These are phyloP conservation scores for Pecten maximus DNA, from an alignment of 2,888 invertebrate genomes.

Conservation along the genomic window DNA sequence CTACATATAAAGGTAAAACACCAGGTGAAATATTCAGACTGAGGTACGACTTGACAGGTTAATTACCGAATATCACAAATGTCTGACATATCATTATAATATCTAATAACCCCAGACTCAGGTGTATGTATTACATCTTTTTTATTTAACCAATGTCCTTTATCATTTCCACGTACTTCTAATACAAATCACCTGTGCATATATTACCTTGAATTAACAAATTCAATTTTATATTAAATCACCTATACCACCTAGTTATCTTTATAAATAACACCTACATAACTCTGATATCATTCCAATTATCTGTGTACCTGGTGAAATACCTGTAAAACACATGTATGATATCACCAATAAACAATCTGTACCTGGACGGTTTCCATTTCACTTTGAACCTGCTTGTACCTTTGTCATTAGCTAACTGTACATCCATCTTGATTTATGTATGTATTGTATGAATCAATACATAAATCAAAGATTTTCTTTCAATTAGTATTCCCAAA, in stretches of 20 bases:
- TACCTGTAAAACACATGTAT: constrained; percentile 7
- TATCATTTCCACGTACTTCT: background rate
- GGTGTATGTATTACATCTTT: background rate
- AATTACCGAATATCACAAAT: constrained; percentile 27
- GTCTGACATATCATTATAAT: constrained; percentile 32
- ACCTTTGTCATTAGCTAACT: background rate
- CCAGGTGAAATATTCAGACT: constrained; percentile 25
- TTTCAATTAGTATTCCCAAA: background rate
- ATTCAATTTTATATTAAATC: constrained; percentile 35
- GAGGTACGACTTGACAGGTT: constrained; percentile 26
- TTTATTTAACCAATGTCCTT: background rate
- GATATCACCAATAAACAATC: constrained; percentile 24
- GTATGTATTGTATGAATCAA: background rate
- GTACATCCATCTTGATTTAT: constrained; percentile 22
- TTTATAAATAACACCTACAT: background rate
- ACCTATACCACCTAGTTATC: background rate
- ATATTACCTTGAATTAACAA: constrained; percentile 19
- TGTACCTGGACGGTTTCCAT: constrained; percentile 21
- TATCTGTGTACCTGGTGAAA: background rate
- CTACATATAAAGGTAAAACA: constrained; percentile 13
- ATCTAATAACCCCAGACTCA: background rate
- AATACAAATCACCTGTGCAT: background rate
- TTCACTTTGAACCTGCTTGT: constrained; percentile 4
- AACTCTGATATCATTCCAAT: background rate
- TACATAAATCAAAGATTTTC: background rate